Percentiles rank a stretch among this genome's conserved stretches.
Evolutionary conservation across 2,113 vertebrate species (phyloP).

Genomic region (Brachyhypopomus occidentalis): DNA sequence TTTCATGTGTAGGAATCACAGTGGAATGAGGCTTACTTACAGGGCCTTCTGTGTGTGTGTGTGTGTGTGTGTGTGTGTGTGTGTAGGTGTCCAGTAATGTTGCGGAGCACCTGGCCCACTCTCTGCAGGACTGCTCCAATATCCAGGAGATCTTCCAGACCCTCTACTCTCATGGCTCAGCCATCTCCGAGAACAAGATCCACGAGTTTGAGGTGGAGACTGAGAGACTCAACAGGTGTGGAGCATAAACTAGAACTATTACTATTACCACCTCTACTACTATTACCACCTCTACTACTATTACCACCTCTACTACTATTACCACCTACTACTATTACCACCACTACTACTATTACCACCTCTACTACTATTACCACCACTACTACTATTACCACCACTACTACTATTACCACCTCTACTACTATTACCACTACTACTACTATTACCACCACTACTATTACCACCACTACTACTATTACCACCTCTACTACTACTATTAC

Average conservation of each 20-base stretch:
- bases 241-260: not conserved
- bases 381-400: no score
- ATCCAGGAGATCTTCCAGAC: constrained; percentile 91
- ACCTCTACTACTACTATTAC: no score
- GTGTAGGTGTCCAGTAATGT: constrained; percentile 84
- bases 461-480: no score
- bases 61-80: constrained; percentile 9
- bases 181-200: constrained; percentile 87
- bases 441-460: no score
- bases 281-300: no score
- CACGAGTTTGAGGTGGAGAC: constrained; percentile 89
- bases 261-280: no score
- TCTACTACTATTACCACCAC: no score
- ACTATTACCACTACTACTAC: no score
- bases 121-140: constrained; percentile 88
- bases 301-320: no score
- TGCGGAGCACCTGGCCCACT: constrained; percentile 86
- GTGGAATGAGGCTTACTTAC: not conserved
- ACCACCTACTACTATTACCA: no score
- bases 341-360: no score
- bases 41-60: not conserved
- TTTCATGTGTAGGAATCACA: not conserved
- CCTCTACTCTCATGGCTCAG: constrained; percentile 86
- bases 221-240: constrained; percentile 84
- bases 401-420: no score